Percentiles rank a stretch among this genome's conserved stretches.
Evolutionary conservation across 2,888 invertebrate genomes (phyloP).

Genomic region (Beris chalybata): DNA sequence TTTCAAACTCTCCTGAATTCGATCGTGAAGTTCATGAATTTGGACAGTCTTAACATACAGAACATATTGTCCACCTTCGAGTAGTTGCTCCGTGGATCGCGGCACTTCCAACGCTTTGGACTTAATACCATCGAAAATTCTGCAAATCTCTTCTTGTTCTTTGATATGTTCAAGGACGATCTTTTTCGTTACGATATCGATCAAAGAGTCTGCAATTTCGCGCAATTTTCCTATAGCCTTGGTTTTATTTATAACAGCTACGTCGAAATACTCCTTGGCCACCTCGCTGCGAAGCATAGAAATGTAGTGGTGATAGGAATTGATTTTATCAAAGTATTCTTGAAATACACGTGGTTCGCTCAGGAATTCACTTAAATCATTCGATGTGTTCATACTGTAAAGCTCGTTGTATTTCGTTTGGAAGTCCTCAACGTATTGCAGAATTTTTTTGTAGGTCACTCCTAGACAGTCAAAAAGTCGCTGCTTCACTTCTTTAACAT

Average conservation of each 20-base stretch:
- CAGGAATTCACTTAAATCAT: constrained; percentile 58
- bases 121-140: constrained; percentile 71
- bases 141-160: constrained; percentile 70
- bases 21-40: constrained; percentile 68
- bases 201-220: constrained; percentile 61
- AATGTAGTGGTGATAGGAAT: constrained; percentile 63
- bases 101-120: constrained; percentile 72
- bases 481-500: constrained; percentile 59
- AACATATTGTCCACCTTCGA: constrained; percentile 81
- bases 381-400: constrained; percentile 59
- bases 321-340: constrained; percentile 63
- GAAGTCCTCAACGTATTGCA: constrained; percentile 60
- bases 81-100: constrained; percentile 75
- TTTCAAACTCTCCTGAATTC: constrained; percentile 68
- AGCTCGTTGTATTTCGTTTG: constrained; percentile 62
- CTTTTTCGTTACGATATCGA: constrained; percentile 64
- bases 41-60: constrained; percentile 73
- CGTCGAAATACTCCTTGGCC: constrained; percentile 69
- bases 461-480: constrained; percentile 60
- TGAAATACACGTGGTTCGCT: constrained; percentile 61
- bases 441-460: constrained; percentile 61
- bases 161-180: constrained; percentile 66
- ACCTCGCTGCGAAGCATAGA: constrained; percentile 65
- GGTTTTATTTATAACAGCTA: constrained; percentile 65
- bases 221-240: constrained; percentile 67